Evolutionary conservation across 2,888 invertebrate species (phyloP), one percentile per base, ranked within the genome.

Genomic region (Ectemnius continuus): DNA sequence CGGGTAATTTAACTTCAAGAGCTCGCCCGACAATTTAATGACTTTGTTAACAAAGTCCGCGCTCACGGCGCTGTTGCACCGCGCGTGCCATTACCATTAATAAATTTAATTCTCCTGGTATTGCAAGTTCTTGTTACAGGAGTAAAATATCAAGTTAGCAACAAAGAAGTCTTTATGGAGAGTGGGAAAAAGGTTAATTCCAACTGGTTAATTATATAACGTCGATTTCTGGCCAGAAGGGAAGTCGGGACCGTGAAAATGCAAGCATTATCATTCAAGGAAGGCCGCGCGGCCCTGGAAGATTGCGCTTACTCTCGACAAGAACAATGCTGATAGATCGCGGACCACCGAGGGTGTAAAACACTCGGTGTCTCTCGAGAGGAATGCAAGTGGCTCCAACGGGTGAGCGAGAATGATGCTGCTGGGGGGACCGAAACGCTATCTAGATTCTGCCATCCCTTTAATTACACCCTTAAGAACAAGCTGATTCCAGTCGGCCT

Each of bases 371-470:
- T 60, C 77, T 69, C 69, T 77, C 63, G 48, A 76, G 74, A 76
- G 74, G 70, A 68, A 67, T 60, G 63, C 74, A 59, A 73, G 76
- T 74, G 61, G 70, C 77, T 76, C 68, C 52, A 78, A 76, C 71
- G 77, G 75, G 66, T 77, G 78, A 78, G 77, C 78, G 67, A 77
- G 77, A 68, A 69, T 61, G 78, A 78, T 77, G 75, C 75, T 73
- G 78, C 67, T 11, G 61, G 26, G 75, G 16, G 57, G 76, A 59
- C 70, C 74, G 63, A 74, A 76, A 61, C 75, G 60, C 65, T 78
- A 76, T 78, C 79, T 75, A 78, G 79, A 79, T 78, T 60, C 79
- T 36, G 14, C 69, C 75, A 57, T 76, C 79, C 78, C 78, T 77
- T 77, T 77, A 78, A 78, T 78, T 77, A 78, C 71, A 75, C 71